Base-by-base conservation (phyloP, 1,140 invertebrate genomes). In the Apis laboriosa region DNA sequence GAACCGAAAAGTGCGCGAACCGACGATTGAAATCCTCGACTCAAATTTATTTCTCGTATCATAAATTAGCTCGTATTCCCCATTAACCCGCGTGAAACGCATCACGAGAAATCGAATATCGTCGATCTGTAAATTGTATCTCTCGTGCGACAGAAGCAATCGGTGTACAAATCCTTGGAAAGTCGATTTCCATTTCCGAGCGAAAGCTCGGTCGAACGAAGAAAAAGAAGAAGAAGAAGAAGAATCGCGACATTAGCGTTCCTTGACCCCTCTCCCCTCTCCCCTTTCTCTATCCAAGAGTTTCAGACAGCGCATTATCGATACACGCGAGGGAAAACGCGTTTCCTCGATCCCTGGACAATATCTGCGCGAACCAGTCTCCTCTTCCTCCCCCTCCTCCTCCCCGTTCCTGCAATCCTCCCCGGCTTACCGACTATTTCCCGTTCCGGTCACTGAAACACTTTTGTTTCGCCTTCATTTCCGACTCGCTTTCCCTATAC, bases 381-480 rank as follows among this genome's bases (percentile, higher is more conserved):
- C 7, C 53, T 9, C 13, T 7, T 53, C 12, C 19, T 12, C 21
- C 15, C 12, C 17, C 55, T 17, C 1, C 58, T 17, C 17, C 55
- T 17, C 1, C 58, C 21, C 56, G 17, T 9, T 21, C 4, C n/a
- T 21, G 7, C 21, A 11, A 9, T 28, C 24, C 66, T 28, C 24
- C 66, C 28, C 82, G 77, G 60, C 61, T 84, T 67, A 79, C 61
- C 63, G 63, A 43, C 82, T 74, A 84, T 84, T 84, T 84, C 82
- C 82, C 74, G n/a, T 84, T 80, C 82, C 82, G 77, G 77, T 80
- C 82, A 72, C 68, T 68, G 82, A 43, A 84, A 84, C 82, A 80
- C 82, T 74, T 84, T 84, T 84, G 82, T 84, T 84, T 84, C 68
- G 60, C 70, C 82, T 84, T 84, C 82, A 74, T 84, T 61, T 80